A percentile compares a stretch with the other conserved stretches of the same genome.
Evolutionary conservation across 2,888 invertebrate genomes (phyloP).

Genomic region (Eupithecia pulchellata): DNA sequence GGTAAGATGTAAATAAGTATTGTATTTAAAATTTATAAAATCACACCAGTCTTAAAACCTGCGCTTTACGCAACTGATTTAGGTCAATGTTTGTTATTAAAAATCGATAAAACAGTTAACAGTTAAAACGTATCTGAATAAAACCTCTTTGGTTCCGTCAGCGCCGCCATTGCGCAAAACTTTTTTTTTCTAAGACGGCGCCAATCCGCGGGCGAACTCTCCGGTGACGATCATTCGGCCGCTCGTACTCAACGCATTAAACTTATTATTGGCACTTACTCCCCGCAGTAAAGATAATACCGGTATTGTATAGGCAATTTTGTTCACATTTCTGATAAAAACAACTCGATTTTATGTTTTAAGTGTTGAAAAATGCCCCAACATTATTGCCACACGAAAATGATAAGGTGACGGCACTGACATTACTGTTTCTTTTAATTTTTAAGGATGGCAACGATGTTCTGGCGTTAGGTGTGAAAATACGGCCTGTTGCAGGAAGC

Average conservation of each 20-base stretch:
- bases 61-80: neutral
- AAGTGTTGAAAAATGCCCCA: constrained; percentile 72
- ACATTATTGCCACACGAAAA: constrained; percentile 62
- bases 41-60: neutral
- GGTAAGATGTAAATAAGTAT: neutral
- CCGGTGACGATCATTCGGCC: constrained; percentile 33
- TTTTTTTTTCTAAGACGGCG: neutral
- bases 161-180: constrained; percentile 54
- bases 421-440: constrained; percentile 61
- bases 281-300: constrained; percentile 76
- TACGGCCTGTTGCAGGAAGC: constrained; percentile 56
- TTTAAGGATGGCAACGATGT: constrained; percentile 59
- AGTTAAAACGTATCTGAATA: constrained; percentile 34
- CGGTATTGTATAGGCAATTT: constrained; percentile 75
- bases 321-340: constrained; percentile 77
- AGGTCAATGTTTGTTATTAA: constrained; percentile 10
- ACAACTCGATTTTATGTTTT: constrained; percentile 74
- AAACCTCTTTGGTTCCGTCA: constrained; percentile 46
- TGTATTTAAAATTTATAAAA: neutral
- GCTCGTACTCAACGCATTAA: constrained; percentile 63
- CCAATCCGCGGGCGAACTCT: neutral
- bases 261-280: constrained; percentile 80
- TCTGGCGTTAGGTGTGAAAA: constrained; percentile 56
- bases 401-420: constrained; percentile 63
- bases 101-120: constrained; percentile 38